Conservation (phyloP, 2,797 vertebrate species). For the Urocyon cinereoargenteus region DNA sequence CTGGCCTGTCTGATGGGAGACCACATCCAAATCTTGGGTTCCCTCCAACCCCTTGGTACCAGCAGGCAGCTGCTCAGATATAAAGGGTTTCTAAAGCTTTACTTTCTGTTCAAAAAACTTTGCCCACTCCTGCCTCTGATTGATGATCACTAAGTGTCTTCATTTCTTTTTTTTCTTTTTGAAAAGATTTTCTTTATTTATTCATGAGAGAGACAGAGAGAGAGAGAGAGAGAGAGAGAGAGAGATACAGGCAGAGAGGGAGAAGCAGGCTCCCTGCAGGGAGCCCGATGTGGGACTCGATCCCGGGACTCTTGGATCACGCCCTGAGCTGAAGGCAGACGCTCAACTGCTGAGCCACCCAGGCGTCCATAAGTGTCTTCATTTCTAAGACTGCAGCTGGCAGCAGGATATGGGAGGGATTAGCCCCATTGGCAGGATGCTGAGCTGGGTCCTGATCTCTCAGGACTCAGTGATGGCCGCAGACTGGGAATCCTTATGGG, state of each 20-base stretch:
- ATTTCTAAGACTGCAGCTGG: not conserved
- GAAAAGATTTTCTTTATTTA: too few species aligned
- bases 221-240: too few species aligned
- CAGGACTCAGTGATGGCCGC: not conserved
- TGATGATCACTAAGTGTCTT: not conserved
- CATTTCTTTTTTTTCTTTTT: not conserved
- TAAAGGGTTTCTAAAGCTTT: conserved; percentile 7
- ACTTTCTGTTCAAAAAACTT: not conserved
- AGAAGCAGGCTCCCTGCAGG: too few species aligned
- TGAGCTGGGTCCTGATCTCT: not conserved
- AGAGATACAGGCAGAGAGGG: too few species aligned
- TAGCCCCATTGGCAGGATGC: not conserved
- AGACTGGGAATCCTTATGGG: not conserved
- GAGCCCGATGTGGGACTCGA: too few species aligned
- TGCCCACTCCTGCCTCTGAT: not conserved
- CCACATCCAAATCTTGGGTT: not conserved
- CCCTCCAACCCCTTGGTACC: not conserved
- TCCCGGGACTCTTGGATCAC: too few species aligned
- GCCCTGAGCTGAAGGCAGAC: too few species aligned
- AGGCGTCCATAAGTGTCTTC: not conserved
- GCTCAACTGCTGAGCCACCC: too few species aligned
- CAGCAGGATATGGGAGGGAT: not conserved
- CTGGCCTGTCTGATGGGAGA: not conserved
- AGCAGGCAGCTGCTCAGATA: not conserved
- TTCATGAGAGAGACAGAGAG: too few species aligned